Evolutionary conservation across 2,113 vertebrate species (phyloP).

Genomic region (Ophiodon elongatus): DNA sequence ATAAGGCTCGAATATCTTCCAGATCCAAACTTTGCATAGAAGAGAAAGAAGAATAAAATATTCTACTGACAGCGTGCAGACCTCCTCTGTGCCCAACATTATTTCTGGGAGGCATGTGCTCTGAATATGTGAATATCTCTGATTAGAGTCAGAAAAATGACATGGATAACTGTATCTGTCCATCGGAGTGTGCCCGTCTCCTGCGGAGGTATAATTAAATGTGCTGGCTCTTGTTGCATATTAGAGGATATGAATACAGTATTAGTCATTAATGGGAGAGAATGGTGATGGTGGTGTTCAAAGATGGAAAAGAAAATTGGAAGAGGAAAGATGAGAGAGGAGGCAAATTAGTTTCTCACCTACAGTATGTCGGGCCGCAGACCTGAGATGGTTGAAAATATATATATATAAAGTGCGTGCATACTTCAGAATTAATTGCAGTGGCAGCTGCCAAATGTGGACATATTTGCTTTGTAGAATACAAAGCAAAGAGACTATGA

Average conservation of each 20-base stretch:
- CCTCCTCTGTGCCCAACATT: neutral
- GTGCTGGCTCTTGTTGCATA: conserved; percentile 29
- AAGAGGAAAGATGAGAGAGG: conserved; percentile 24
- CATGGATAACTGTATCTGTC: conserved; percentile 4
- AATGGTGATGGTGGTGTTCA: conserved; percentile 10
- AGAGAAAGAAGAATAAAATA: neutral
- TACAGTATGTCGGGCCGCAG: conserved; percentile 1
- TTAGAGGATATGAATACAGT: conserved; percentile 27
- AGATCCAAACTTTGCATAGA: neutral
- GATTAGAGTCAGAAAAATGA: conserved; percentile 24
- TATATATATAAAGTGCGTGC: neutral
- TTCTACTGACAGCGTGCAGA: neutral
- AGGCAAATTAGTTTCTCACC: conserved; percentile 64
- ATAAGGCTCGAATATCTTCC: no score
- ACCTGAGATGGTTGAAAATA: conserved; percentile 34
- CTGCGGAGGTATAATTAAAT: conserved; percentile 52
- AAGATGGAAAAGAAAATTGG: conserved; percentile 32
- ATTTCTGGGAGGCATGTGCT: neutral
- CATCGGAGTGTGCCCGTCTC: neutral
- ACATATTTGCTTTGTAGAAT: conserved; percentile 62
- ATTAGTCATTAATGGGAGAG: conserved; percentile 37
- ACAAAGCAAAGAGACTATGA: conserved; percentile 50
- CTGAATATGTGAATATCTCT: conserved; percentile 20
- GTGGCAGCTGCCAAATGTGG: conserved; percentile 59
- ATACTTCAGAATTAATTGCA: conserved; percentile 58